phyloP scores from a whole-genome alignment of 2,888 invertebrate genomes.

The Eilema sororculum region DNA sequence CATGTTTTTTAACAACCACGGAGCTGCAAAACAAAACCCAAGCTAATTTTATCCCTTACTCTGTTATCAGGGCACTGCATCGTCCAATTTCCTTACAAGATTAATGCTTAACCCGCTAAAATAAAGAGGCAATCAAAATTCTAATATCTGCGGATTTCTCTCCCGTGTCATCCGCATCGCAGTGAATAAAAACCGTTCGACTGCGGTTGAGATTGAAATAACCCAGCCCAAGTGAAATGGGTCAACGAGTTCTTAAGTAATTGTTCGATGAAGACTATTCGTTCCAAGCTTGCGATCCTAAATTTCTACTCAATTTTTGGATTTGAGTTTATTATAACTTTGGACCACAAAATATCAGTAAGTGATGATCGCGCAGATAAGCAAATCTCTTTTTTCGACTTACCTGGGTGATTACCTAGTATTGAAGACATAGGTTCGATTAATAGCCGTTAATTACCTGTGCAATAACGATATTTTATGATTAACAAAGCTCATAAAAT shows the following conservation, averaged over 20 bases:
- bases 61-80: slow-evolving; percentile 24
- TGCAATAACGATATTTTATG: background rate
- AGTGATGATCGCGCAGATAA: background rate
- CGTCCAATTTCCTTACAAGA: slow-evolving; percentile 44
- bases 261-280: slow-evolving; percentile 65
- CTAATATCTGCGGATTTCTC: slow-evolving; percentile 59
- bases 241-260: slow-evolving; percentile 76
- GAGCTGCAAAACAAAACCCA: slow-evolving; percentile 9
- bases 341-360: background rate
- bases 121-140: slow-evolving; percentile 60
- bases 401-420: background rate
- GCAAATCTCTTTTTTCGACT: background rate
- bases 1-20: slow-evolving; percentile 13
- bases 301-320: background rate
- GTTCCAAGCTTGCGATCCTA: slow-evolving; percentile 45
- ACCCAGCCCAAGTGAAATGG: slow-evolving; percentile 64
- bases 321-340: background rate
- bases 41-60: slow-evolving; percentile 13
- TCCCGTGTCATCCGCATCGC: slow-evolving; percentile 51
- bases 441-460: background rate
- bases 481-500: background rate
- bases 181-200: slow-evolving; percentile 55
- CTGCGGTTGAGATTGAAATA: slow-evolving; percentile 60
- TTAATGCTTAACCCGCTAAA: slow-evolving; percentile 47
- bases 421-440: background rate